phyloP scores from a whole-genome alignment of 2,888 invertebrate genomes.

The Netelia inedita region DNA sequence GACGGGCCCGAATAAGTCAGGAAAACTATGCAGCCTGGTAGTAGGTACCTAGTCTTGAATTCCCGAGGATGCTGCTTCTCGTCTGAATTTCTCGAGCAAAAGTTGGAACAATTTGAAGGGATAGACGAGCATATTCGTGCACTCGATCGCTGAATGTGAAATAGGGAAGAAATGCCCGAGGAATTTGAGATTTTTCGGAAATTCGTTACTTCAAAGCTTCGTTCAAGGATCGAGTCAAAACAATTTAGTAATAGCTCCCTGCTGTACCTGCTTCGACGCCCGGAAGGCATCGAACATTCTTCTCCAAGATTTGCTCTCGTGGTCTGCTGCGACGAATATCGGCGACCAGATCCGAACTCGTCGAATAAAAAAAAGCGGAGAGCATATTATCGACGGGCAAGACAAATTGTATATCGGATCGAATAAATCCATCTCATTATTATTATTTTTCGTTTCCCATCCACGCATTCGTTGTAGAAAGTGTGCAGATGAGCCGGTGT shows the following conservation, averaged over 20 bases:
- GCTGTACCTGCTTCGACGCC: not conserved
- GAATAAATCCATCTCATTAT: not conserved
- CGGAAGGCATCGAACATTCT: slow-evolving; percentile 19
- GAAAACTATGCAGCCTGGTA: not conserved
- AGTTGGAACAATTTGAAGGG: slow-evolving; percentile 31
- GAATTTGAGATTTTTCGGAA: slow-evolving; percentile 8
- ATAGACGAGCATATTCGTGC: slow-evolving; percentile 15
- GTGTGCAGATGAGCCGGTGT: not conserved
- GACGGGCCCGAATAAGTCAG: not conserved
- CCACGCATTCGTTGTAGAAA: not conserved
- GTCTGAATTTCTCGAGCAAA: slow-evolving; percentile 1
- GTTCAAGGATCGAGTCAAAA: not conserved
- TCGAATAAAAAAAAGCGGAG: not conserved
- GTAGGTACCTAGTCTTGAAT: not conserved
- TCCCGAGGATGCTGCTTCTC: slow-evolving; percentile 1
- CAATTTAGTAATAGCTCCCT: slow-evolving; percentile 21
- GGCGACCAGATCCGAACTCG: not conserved
- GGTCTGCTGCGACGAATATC: not conserved
- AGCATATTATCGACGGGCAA: not conserved
- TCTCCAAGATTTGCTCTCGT: not conserved
- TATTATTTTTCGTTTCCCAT: not conserved
- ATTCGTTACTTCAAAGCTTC: slow-evolving; percentile 8
- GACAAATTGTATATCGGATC: not conserved
- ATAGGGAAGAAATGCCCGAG: slow-evolving; percentile 14
- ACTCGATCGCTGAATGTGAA: slow-evolving; percentile 30